Percentiles rank a stretch among this genome's conserved stretches.
phyloP scores from a whole-genome alignment of 1,140 invertebrate genomes.

The Drosophila mayri region DNA sequence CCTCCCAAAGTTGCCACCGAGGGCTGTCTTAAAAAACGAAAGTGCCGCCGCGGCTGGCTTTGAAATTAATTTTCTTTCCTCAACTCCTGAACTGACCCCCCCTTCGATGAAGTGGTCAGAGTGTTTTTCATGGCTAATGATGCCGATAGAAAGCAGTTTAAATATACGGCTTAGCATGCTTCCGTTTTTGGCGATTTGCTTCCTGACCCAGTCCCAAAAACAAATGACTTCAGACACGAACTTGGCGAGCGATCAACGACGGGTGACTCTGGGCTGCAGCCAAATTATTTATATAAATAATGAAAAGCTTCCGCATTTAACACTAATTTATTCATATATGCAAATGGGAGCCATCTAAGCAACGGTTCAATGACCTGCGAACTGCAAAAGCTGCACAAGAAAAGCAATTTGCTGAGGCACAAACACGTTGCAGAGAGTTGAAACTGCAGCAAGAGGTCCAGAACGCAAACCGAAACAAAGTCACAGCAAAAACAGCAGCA shows the following conservation, averaged over 20 bases:
- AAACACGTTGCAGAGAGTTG: conserved; percentile 59
- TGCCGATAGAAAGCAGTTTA: conserved; percentile 40
- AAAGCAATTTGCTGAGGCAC: conserved; percentile 67
- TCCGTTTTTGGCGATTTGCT: conserved; percentile 61
- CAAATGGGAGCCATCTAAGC: conserved; percentile 53
- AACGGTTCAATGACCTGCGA: conserved; percentile 67
- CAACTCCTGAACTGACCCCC: conserved; percentile 39
- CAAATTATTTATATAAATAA: conserved; percentile 12
- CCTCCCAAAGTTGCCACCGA: conserved; percentile 51
- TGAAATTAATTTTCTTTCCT: conserved; percentile 64
- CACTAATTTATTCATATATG: conserved; percentile 52
- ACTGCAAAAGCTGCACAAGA: conserved; percentile 53
- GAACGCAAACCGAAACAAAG: conserved; percentile 35
- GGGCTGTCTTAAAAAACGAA: conserved; percentile 64
- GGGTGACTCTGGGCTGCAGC: conserved; percentile 19
- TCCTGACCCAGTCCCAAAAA: conserved; percentile 64
- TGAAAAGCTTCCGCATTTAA: conserved; percentile 55
- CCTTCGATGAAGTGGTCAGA: conserved; percentile 26
- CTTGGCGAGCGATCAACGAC: conserved; percentile 36
- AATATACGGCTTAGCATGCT: conserved; percentile 42
- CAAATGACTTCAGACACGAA: conserved; percentile 76
- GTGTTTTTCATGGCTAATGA: conserved; percentile 41
- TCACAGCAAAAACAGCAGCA: conserved; percentile 4
- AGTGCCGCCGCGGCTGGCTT: conserved; percentile 40
- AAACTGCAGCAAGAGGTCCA: conserved; percentile 47